Evolutionary conservation across 2,797 vertebrate genomes (phyloP).

Genomic region (Bradypodion ventrale): DNA sequence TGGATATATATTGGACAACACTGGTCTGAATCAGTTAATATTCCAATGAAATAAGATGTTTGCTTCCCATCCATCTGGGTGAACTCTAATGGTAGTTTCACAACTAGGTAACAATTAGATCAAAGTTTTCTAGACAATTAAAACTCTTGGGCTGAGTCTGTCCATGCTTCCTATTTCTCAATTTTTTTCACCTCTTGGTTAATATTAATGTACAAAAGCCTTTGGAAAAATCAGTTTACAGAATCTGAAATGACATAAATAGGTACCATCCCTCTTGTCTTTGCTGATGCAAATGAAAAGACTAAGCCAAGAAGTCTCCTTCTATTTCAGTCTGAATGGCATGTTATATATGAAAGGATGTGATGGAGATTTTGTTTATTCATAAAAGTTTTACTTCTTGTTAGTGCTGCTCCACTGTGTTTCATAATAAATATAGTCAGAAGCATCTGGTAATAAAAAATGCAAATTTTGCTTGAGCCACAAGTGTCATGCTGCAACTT

Average conservation of each 20-base stretch:
- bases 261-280: not conserved
- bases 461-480: not conserved
- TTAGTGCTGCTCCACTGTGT: constrained; percentile 15
- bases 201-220: not conserved
- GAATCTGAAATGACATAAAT: not conserved
- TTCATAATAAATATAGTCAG: constrained; percentile 2
- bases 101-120: not conserved
- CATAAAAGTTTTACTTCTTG: constrained; percentile 19
- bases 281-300: constrained; percentile 1
- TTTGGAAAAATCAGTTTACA: not conserved
- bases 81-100: not conserved
- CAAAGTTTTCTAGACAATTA: not conserved
- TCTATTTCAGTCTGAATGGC: not conserved
- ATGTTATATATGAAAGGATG: not conserved
- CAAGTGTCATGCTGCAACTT: not conserved
- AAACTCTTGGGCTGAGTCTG: not conserved
- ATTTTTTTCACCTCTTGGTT: not conserved
- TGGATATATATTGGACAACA: not conserved
- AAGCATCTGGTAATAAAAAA: constrained; percentile 7
- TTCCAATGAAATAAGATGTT: not conserved
- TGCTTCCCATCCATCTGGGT: not conserved
- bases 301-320: constrained; percentile 1
- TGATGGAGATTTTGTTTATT: constrained; percentile 25
- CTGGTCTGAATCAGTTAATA: not conserved
- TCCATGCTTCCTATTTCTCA: not conserved